These are phyloP conservation scores for Andrena minutula DNA, from an alignment of 2,888 invertebrate species.

Conservation along the genomic window DNA sequence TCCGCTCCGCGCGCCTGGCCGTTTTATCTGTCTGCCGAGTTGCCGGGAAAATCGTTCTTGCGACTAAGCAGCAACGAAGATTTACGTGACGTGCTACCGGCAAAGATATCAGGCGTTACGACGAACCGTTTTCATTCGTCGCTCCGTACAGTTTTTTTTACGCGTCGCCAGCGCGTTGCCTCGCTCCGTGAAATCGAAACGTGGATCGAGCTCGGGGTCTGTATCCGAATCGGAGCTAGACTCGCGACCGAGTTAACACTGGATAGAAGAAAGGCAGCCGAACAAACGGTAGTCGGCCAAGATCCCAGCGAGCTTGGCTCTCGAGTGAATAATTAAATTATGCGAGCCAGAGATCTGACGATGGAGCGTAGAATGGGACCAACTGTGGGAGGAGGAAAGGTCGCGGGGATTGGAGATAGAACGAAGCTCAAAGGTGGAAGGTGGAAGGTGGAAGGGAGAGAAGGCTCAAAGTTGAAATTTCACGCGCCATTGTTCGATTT, in stretches of 20 bases:
- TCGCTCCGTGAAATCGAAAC: conserved; percentile 26
- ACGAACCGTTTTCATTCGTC: conserved; percentile 63
- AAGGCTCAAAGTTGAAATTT: conserved; percentile 83
- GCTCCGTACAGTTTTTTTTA: conserved; percentile 53
- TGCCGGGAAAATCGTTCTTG: conserved; percentile 68
- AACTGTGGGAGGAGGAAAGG: conserved; percentile 26
- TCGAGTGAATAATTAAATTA: conserved; percentile 81
- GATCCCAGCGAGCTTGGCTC: conserved; percentile 67
- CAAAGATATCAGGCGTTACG: conserved; percentile 59
- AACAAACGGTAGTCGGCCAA: conserved; percentile 58
- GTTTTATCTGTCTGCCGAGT: conserved; percentile 65
- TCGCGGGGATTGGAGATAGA: neutral
- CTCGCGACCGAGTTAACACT: conserved; percentile 41
- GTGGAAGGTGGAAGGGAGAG: conserved; percentile 41
- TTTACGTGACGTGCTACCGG: conserved; percentile 70
- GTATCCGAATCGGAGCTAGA: neutral
- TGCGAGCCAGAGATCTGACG: conserved; percentile 74
- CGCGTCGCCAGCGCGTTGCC: neutral
- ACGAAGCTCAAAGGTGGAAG: conserved; percentile 31
- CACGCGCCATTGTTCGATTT: conserved; percentile 84
- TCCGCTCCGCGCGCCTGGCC: conserved; percentile 42
- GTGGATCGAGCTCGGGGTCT: neutral
- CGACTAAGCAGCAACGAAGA: conserved; percentile 69
- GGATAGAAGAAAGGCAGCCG: conserved; percentile 47
- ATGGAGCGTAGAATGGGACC: conserved; percentile 48